Evolutionary conservation across 92 coral and sea anemone species (phyloP), one percentile per base, ranked within the genome.

Genomic region (Pocillopora meandrina): DNA sequence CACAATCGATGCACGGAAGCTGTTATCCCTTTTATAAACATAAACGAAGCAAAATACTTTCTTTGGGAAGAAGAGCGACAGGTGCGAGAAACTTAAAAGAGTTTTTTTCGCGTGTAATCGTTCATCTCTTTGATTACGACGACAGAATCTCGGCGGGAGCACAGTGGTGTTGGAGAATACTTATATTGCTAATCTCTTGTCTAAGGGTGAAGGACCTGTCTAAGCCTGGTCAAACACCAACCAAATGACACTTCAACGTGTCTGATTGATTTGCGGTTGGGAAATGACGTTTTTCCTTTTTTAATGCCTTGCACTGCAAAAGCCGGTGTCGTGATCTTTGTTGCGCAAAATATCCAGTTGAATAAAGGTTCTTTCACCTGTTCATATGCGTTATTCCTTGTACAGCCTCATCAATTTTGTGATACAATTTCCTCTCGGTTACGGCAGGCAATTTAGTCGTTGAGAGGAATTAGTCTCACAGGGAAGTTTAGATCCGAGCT

Each of bases 101-200:
- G 73, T 61, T 63, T 73, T 62, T 63, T 52, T 67, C n/a, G 60
- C 71, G 79, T 17, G 52, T 62, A 36, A 9, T 63, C 57, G 79
- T 74, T 83, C 86, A 63, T 73, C 47, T 74, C 63, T 31, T 42
- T 56, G 12, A 57, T 8, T 8, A 73, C 61, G 86, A 75, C 76
- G 86, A 83, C 86, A 83, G 86, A 47, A 62, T 73, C 86, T 55
- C 86, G 35, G 69, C 73, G 79, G 86, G 86, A 62, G 86, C 86
- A 33, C 86, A 83, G 86, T 55, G 86, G 79, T 74, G 23, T 73
- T 83, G 79, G 47, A n/a, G 80, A 79, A 72, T 74, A 83, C 65
- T 83, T 73, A 62, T 73, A 62, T 47, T 64, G 72, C 19, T 83
- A 74, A 74, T 73, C 80, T 72, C 65, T 49, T 31, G 86, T 74